Conservation (phyloP, 2,888 invertebrate species). For the Orgyia antiqua region DNA sequence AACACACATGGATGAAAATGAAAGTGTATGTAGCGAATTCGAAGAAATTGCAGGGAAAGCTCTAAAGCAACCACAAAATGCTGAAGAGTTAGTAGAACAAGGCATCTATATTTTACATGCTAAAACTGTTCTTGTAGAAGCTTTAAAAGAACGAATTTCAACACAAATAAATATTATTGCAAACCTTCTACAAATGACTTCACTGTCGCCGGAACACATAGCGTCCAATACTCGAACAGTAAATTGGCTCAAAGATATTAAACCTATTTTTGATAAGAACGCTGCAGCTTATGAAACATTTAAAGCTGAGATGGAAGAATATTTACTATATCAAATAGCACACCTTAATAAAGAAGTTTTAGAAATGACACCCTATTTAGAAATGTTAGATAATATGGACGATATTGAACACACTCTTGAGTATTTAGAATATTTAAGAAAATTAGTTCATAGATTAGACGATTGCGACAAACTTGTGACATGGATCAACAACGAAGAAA, state of each 20-base stretch:
- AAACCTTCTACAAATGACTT: slow-evolving; percentile 86
- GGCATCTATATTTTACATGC: slow-evolving; percentile 89
- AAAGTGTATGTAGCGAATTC: slow-evolving; percentile 84
- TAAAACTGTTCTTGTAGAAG: slow-evolving; percentile 83
- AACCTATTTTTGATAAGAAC: slow-evolving; percentile 88
- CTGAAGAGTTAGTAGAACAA: slow-evolving; percentile 88
- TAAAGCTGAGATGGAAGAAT: slow-evolving; percentile 91
- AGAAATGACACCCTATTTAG: slow-evolving; percentile 85
- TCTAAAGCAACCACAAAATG: slow-evolving; percentile 84
- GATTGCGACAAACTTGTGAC: slow-evolving; percentile 85
- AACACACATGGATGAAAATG: slow-evolving; percentile 81
- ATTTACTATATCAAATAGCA: slow-evolving; percentile 82
- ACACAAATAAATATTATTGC: slow-evolving; percentile 82
- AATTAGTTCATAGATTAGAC: slow-evolving; percentile 85
- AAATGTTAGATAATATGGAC: slow-evolving; percentile 90
- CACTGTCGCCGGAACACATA: slow-evolving; percentile 85
- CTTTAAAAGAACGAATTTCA: slow-evolving; percentile 83
- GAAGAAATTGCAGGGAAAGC: slow-evolving; percentile 83
- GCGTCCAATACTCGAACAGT: slow-evolving; percentile 89
- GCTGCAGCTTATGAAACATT: slow-evolving; percentile 87
- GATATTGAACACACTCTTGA: slow-evolving; percentile 86
- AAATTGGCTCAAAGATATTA: slow-evolving; percentile 89
- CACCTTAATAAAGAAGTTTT: slow-evolving; percentile 84
- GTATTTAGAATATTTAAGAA: slow-evolving; percentile 87
- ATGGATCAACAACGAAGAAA: slow-evolving; percentile 95